Base-by-base conservation (phyloP, 2,797 vertebrate species). In the Poecilia picta region DNA sequence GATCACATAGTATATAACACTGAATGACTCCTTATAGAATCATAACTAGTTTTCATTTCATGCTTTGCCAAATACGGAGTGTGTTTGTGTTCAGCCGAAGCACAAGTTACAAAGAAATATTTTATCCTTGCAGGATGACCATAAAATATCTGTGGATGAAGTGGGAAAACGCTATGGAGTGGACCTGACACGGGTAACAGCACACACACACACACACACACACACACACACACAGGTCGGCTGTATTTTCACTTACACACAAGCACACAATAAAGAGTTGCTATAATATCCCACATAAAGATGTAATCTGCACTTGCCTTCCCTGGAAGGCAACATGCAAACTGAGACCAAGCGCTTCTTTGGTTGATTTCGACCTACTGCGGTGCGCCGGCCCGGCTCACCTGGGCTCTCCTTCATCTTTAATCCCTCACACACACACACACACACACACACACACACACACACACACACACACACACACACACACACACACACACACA, bases 111-210 rank as follows among this genome's bases (percentile, higher is more conserved):
- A 79, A 41, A 49, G 0, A 20, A 36, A 23, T 5, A 2, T 88
- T 82, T 92, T 83, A 39, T 88, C 79, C 82, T 55, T 78, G 76
- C 94, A 99, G 98, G 97, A 99, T 2, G 98, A 99, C 87, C 98
- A 98, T 91, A 97, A 93, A 87, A 89, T 98, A 74, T 89, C 96
- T 57, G 75, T 96, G 86, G 97, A 97, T 36, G 98, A 99, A 81
- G 75, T 98, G 92, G 95, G 94, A 33, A 93, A 93, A 66, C 98
- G 97, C 81, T 98, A 98, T 78, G 96, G 95, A 87, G 94, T 98
- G 86, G 97, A 98, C 81, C 91, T 97, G 73, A 86, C 91, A 45
- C 92, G 89, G 97, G 98, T 98, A 94, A 96, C 88, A 1, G 62
- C 83, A 81, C 72, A 79, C 39, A 77, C 74, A 73, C 83, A 79